Evolutionary conservation across 2,888 invertebrate genomes (phyloP), one percentile per base, ranked within the genome.

Genomic region (Drosophila prolongata): DNA sequence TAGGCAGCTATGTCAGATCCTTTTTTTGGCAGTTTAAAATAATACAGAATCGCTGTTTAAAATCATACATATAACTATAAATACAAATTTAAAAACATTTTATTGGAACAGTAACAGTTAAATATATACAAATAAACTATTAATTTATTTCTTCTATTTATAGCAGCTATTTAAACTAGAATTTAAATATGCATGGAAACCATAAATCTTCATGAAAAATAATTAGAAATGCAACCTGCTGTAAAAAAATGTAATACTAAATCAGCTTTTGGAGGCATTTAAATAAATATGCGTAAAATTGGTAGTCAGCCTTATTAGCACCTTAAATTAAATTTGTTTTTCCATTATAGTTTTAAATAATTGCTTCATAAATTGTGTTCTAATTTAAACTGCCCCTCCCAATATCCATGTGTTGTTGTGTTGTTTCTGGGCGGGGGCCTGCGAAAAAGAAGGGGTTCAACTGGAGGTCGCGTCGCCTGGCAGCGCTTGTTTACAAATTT

Each of bases 401-500:
- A 37, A 4, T 19, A 9, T n/a, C 24, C 56, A 46, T 14, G 47
- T 49, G 35, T 14, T 13, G 43, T 3, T 35, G 19, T 14, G 16
- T 19, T 19, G 44, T 34, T 19, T 42, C 42, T 40, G 42, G 42
- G 42, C 42, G 24, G 24, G 42, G 42, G 10, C 24, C 30, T 19
- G n/a, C 1, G 3, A 14, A 34, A 35, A 14, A 8, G 44, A 37
- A 44, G 19, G 53, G 44, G n/a, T 11, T 14, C 14, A 34, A 47
- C 34, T 30, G 56, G 34, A 47, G 57, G 49, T 27, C 44, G 35
- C 34, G 19, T 30, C 44, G 55, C 34, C 46, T 1, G 47, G 16
- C 58, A 27, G 13, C 14, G 58, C 47, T 40, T 62, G 65, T 62
- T 62, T 59, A 37, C 65, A 53, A 24, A 47, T 47, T 66, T 66